Evolutionary conservation across 2,797 vertebrate genomes (phyloP).

Genomic region (Gymnocypris eckloni): DNA sequence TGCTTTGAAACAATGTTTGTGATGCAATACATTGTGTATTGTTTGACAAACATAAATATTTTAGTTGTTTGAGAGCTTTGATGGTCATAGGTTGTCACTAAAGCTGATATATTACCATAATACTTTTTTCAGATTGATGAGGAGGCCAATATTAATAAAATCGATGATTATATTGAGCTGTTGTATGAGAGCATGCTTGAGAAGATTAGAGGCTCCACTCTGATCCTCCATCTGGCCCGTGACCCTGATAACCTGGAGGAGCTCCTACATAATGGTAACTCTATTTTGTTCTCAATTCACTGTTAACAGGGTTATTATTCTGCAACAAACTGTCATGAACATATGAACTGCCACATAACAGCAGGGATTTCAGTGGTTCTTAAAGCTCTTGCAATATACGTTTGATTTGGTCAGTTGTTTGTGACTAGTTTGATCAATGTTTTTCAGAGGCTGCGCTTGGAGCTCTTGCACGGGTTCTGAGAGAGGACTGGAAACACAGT

Average conservation of each 20-base stretch:
- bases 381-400: not conserved
- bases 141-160: slow-evolving; percentile 88
- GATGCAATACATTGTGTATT: not conserved
- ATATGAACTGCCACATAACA: not conserved
- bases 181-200: slow-evolving; percentile 93
- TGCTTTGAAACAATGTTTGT: not conserved
- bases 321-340: not conserved
- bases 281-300: not conserved
- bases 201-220: slow-evolving; percentile 89
- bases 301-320: slow-evolving; percentile 14
- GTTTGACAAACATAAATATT: not conserved
- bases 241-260: slow-evolving; percentile 94
- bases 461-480: slow-evolving; percentile 88
- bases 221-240: slow-evolving; percentile 89
- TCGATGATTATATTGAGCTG: slow-evolving; percentile 91
- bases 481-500: slow-evolving; percentile 95
- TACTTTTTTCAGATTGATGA: slow-evolving; percentile 75
- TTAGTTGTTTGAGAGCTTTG: not conserved
- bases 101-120: not conserved
- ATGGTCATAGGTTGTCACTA: not conserved
- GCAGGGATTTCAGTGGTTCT: not conserved
- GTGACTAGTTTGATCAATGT: slow-evolving; percentile 52
- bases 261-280: slow-evolving; percentile 86
- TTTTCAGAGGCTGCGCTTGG: slow-evolving; percentile 84
- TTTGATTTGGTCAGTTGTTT: slow-evolving; percentile 22